Evolutionary conservation across 2,888 invertebrate genomes (phyloP).

Genomic region (Andrena fulva): DNA sequence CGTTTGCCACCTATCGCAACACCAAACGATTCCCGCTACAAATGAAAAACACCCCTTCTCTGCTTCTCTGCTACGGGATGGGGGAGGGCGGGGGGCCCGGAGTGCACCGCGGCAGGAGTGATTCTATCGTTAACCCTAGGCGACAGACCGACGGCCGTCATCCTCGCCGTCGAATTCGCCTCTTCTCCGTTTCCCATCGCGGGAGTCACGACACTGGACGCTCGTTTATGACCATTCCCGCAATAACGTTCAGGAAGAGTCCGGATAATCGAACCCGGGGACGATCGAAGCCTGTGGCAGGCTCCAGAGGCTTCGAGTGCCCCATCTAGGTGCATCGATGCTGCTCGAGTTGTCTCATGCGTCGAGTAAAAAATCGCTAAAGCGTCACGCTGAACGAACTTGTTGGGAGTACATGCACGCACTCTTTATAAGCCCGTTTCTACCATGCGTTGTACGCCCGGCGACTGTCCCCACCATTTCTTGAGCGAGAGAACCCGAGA

Average conservation of each 20-base stretch:
- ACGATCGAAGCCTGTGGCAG: conserved; percentile 9
- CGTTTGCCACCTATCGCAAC: conserved; percentile 73
- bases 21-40: conserved; percentile 75
- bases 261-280: neutral
- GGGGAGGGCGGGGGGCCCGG: neutral
- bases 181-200: neutral
- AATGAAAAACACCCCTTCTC: conserved; percentile 67
- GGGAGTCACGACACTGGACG: conserved; percentile 19
- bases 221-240: conserved; percentile 46
- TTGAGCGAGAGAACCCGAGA: no score
- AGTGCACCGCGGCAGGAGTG: conserved; percentile 47
- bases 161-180: neutral
- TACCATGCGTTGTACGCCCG: no score
- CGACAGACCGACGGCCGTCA: conserved; percentile 2
- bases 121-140: conserved; percentile 42
- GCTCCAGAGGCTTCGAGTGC: conserved; percentile 20
- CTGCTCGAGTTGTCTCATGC: no score
- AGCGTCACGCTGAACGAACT: no score
- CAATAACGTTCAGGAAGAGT: conserved; percentile 8
- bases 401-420: no score
- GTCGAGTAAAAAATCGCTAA: no score
- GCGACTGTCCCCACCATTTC: no score
- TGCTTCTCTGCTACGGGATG: conserved; percentile 1
- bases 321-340: neutral
- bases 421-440: no score